phyloP scores from a whole-genome alignment of 37 sponge, comb jelly and placozoan genomes.

The Geodia barretti region DNA sequence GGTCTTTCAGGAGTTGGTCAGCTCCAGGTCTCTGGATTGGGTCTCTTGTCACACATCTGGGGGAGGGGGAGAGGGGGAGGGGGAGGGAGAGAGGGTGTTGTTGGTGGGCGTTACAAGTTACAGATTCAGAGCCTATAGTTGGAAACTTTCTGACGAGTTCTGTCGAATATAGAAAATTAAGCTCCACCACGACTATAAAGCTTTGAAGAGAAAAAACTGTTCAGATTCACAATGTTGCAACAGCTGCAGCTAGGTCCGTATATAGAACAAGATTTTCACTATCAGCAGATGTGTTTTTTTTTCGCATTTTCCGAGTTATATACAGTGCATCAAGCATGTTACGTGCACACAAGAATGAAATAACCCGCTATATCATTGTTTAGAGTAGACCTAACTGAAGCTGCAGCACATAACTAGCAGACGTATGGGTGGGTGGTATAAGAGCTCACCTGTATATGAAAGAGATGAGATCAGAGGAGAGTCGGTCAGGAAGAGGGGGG shows the following conservation, averaged over 20 bases:
- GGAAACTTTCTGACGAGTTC: no score
- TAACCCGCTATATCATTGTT: not conserved
- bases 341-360: not conserved
- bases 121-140: no score
- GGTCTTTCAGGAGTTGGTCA: constrained; percentile 37
- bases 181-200: no score
- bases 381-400: constrained; percentile 1
- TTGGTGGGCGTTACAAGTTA: not conserved
- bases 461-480: constrained; percentile 37
- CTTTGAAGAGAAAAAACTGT: no score
- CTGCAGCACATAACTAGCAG: not conserved
- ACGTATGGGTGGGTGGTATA: not conserved
- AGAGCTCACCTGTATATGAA: constrained; percentile 63
- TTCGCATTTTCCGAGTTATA: no score
- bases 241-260: no score
- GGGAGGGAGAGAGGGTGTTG: no score
- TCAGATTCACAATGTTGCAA: no score
- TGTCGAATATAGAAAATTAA: no score
- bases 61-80: not conserved
- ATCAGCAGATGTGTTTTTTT: no score
- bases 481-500: constrained; percentile 70
- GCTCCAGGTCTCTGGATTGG: constrained; percentile 45
- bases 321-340: no score
- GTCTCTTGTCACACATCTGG: constrained; percentile 22
- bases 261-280: no score